Percentiles rank a stretch among this genome's conserved stretches.
Evolutionary conservation across 2,113 vertebrate genomes (phyloP).

Genomic region (Nesogale talazaci): DNA sequence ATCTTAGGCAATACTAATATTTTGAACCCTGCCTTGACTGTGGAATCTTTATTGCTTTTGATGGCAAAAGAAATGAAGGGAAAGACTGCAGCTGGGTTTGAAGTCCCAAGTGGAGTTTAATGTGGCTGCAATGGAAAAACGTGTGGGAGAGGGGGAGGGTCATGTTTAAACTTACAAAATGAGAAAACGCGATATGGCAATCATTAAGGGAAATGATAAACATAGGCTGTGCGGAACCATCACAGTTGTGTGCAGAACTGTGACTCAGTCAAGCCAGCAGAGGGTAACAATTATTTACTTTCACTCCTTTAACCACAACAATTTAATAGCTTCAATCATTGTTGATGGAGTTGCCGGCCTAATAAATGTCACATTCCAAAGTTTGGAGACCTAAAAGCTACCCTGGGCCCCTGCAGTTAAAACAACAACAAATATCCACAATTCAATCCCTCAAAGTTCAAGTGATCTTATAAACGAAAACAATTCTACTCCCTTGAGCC

Average conservation of each 20-base stretch:
- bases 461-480: slow-evolving; percentile 65
- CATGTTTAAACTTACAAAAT: slow-evolving; percentile 26
- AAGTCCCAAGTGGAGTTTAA: background rate
- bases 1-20: background rate
- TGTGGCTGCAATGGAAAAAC: background rate
- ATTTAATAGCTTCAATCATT: slow-evolving; percentile 37
- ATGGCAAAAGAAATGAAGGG: slow-evolving; percentile 25
- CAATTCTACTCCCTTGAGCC: slow-evolving; percentile 63
- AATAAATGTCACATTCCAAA: slow-evolving; percentile 69
- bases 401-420: slow-evolving; percentile 47
- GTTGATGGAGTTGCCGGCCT: slow-evolving; percentile 53
- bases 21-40: background rate
- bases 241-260: background rate
- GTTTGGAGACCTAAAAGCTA: slow-evolving; percentile 57
- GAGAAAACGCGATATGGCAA: background rate
- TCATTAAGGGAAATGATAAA: slow-evolving; percentile 2
- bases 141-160: background rate
- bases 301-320: background rate
- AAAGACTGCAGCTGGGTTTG: background rate
- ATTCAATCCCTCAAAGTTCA: slow-evolving; percentile 48
- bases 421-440: slow-evolving; percentile 69
- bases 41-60: slow-evolving; percentile 37
- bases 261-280: background rate
- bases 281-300: slow-evolving; percentile 28
- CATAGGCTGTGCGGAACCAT: background rate